Percentiles rank a stretch among this genome's conserved stretches.
These are phyloP conservation scores for Hydrocynus forskahlii DNA, from an alignment of 2,797 vertebrate genomes.

Conservation along the genomic window DNA sequence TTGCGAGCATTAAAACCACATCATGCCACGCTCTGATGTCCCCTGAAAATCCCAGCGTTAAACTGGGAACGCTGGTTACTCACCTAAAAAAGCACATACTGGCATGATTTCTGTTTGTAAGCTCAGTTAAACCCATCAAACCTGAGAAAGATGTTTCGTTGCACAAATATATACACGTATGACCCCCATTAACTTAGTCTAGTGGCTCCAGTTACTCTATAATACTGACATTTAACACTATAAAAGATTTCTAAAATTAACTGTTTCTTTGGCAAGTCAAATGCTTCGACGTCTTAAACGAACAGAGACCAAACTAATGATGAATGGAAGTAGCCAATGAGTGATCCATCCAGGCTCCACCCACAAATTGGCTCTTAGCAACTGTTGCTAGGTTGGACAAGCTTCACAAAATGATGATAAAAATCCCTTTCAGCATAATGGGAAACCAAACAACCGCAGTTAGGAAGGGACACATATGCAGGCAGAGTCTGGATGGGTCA, in stretches of 20 bases:
- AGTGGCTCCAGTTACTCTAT: slow-evolving; percentile 2
- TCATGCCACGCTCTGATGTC: neutral
- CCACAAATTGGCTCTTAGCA: too few species aligned
- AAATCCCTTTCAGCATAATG: too few species aligned
- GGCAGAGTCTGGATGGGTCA: too few species aligned
- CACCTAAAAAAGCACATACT: neutral
- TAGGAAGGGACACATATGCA: too few species aligned
- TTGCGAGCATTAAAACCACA: neutral
- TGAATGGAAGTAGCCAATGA: too few species aligned
- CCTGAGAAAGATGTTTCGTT: neutral
- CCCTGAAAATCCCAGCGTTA: neutral
- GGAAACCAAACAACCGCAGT: too few species aligned
- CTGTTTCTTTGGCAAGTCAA: neutral
- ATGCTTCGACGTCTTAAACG: neutral
- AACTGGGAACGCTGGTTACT: neutral
- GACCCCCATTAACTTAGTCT: neutral
- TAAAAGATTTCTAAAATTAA: slow-evolving; percentile 18
- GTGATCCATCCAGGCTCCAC: too few species aligned
- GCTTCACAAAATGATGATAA: too few species aligned
- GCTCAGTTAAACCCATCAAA: neutral
- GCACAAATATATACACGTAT: slow-evolving; percentile 6
- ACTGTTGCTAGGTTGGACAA: too few species aligned
- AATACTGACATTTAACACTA: slow-evolving; percentile 47
- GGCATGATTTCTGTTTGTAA: neutral
- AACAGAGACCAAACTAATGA: neutral